Base-by-base conservation (phyloP, 2,113 vertebrate species). In the Ramphastos sulfuratus region DNA sequence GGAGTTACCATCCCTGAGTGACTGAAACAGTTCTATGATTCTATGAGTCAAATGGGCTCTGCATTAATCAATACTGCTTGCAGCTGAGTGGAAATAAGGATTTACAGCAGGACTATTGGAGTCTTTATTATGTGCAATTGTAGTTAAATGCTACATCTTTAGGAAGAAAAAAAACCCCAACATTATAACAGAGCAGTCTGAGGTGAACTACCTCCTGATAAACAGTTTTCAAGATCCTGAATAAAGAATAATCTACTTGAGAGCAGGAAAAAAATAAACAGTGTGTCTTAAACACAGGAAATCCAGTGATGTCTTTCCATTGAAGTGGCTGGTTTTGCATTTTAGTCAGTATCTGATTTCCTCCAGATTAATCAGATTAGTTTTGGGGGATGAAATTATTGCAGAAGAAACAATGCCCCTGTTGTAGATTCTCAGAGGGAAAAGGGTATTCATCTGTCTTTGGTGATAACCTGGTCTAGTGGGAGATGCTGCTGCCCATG, bases 301-400 rank as follows among this genome's bases (percentile, higher is more conserved):
- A 25, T 25, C 20, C 61, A 70, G 42, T 4, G 42, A 56, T 67
- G 25, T 48, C 56, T 74, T 93, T 85, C 56, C 52, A 78, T 10
- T 9, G 28, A 91, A 60, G 42, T 23, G 80, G 28, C 24, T 21
- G 10, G 35, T 73, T 87, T 85, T 82, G 46, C 21, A 83, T 91
- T 89, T 87, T 61, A 89, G 55, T 92, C 93, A 82, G 89, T 92
- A 92, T 69, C 63, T 91, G 89, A 91, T 94, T 95, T 92, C 63
- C 81, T 87, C 15, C n/a, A 79, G 46, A 72, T 35, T 76, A 91
- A 93, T 82, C 70, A 94, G 27, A 81, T 83, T 94, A 83, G 87
- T 84, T 95, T 86, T 4, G 19, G 28, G 17, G 14, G 9, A 54
- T 52, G 5, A 81, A 90, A 81, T 90, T 81, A 81, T 79, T 81